Evolutionary conservation across 2,797 vertebrate genomes (phyloP), one percentile per base, ranked within the genome.

Genomic region (Hirundo rustica): DNA sequence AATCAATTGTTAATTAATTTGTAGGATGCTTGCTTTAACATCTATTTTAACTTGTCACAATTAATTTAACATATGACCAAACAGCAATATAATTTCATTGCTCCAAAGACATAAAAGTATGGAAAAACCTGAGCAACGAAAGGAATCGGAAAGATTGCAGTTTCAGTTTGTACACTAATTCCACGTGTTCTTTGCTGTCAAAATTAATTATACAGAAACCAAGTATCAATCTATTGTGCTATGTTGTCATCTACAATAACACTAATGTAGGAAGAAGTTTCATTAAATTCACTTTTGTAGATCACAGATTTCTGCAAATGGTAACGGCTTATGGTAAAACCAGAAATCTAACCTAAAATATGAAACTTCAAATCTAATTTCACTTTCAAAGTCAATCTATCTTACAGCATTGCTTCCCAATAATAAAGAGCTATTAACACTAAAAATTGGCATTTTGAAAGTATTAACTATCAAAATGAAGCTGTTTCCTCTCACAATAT

Each of bases 121-220:
- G 55, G 71, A 91, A 93, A 40, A 92, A 85, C 38, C 17, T 53
- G 42, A 70, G 65, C 60, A 91, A 74, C 45, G 16, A 77, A 77
- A 93, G 44, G 75, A 83, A 77, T 64, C 21, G 4, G 48, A 79
- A 83, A 34, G 51, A 50, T 7, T 80, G 75, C 20, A 57, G 57
- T n/a, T 96, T 94, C 91, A 92, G 89, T 96, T 96, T 94, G 94
- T 94, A 89, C 68, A 92, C 2, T 4, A 95, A 94, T 94, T 97
- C 90, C 84, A 89, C 40, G 74, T 89, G 90, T 88, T 97, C 22
- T 9, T 77, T 91, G 81, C 91, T 94, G 86, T 94, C 96, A 96
- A 85, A 96, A 96, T 89, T 96, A 96, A 97, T 95, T 96, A 88
- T 8, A 95, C 84, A 96, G 86, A 93, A 97, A 96, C 87, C 84